Evolutionary conservation across 2,888 invertebrate genomes (phyloP).

Genomic region (Azorinus chamasolen): DNA sequence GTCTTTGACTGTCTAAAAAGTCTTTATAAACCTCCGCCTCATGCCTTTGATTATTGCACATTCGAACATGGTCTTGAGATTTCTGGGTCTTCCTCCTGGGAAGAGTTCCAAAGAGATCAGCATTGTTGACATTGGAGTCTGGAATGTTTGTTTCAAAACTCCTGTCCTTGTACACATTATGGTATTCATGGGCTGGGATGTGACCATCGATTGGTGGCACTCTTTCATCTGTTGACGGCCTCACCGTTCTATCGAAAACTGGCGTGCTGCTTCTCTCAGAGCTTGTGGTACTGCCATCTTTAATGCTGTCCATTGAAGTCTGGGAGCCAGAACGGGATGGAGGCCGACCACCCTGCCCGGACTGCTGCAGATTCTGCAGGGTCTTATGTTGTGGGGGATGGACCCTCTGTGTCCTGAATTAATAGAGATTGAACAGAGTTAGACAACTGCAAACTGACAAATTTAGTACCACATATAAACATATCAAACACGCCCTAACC

Average conservation of each 20-base stretch:
- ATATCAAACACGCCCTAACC: no score
- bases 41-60: slow-evolving; percentile 61
- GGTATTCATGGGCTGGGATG: slow-evolving; percentile 32
- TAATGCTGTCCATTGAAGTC: slow-evolving; percentile 66
- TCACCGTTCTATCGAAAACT: slow-evolving; percentile 49
- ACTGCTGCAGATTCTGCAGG: slow-evolving; percentile 16
- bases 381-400: slow-evolving; percentile 19
- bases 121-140: slow-evolving; percentile 40
- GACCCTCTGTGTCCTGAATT: slow-evolving; percentile 6
- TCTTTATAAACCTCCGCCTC: slow-evolving; percentile 76
- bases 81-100: slow-evolving; percentile 71
- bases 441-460: neutral
- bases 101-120: slow-evolving; percentile 77
- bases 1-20: slow-evolving; percentile 74
- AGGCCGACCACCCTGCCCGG: slow-evolving; percentile 20
- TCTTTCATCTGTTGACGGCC: slow-evolving; percentile 54
- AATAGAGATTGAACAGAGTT: neutral
- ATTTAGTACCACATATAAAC: neutral
- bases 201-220: slow-evolving; percentile 43
- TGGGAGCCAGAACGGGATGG: slow-evolving; percentile 68
- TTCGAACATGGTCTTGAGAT: slow-evolving; percentile 63
- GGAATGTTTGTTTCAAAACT: slow-evolving; percentile 55
- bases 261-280: slow-evolving; percentile 58
- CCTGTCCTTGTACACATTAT: slow-evolving; percentile 30
- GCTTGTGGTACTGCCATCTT: slow-evolving; percentile 46